Evolutionary conservation across 2,888 invertebrate genomes (phyloP), one percentile per base, ranked within the genome.

Genomic region (Neoitamus cyanurus): DNA sequence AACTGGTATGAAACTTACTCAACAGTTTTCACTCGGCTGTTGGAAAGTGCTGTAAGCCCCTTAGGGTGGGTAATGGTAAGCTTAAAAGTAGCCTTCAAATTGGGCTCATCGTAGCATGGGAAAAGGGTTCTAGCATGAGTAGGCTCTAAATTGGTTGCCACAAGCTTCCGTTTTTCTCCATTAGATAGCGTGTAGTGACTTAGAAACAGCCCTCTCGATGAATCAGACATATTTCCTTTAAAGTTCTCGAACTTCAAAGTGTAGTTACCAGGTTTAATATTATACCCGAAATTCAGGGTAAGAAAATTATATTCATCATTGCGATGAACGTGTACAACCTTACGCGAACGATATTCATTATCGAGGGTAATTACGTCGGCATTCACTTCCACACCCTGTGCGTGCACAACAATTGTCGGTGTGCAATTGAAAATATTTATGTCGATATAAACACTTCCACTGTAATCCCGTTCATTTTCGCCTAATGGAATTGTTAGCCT

Each of bases 41-140:
- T 85, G 0, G 90, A 89, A 15, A 90, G 78, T 1, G 88, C 89
- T 0, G 15, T 31, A 11, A 88, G 89, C 0, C 84, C 86, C 0
- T 86, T 84, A 1, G 92, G 91, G 13, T 94, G 92, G 37, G 90
- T 93, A 83, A 95, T 92, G 3, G 91, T 92, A 13, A 94, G 92
- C 11, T 92, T 90, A 88, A 94, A 95, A 2, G 90, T 89, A 0
- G 95, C 94, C 88, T 95, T 95, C 20, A 93, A 88, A 0, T 90
- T 91, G 0, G 95, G 95, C 88, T 95, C 95, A 86, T 95, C 95
- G 88, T 93, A 95, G 88, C 95, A 95, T 0, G 95, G 95, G 88
- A 95, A 95, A 0, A 93, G 94, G 13, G 92, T 90, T 1, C 94
- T 92, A 0, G 94, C 94, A 68, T 92, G 91, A 0, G 93, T 93